These are phyloP conservation scores for Sus cebifrons DNA, from an alignment of 2,797 vertebrate genomes.

Conservation along the genomic window DNA sequence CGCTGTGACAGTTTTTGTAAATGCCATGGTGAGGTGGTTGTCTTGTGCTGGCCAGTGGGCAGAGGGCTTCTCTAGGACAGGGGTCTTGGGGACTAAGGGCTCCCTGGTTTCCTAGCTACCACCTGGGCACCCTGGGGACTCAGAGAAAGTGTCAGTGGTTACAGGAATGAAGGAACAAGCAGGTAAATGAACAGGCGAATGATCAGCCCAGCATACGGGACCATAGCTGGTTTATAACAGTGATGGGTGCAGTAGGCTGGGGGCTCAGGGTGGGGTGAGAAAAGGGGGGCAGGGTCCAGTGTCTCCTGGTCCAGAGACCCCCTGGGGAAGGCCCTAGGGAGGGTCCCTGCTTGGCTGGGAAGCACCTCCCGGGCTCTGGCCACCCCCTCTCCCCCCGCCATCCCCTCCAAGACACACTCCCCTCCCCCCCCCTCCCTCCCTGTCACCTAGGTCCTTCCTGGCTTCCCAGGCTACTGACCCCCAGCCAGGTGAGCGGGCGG, in stretches of 20 bases:
- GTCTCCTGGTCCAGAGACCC: no score
- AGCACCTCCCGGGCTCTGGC: not conserved
- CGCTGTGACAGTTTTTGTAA: not conserved
- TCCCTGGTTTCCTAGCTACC: not conserved
- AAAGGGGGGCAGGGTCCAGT: not conserved
- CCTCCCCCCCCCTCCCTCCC: not conserved
- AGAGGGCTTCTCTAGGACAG: not conserved
- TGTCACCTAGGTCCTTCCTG: not conserved
- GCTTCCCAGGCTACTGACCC: not conserved
- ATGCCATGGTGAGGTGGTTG: not conserved
- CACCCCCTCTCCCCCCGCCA: not conserved
- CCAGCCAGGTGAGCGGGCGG: not conserved
- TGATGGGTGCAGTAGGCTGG: rapidly evolving
- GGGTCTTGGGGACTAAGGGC: not conserved
- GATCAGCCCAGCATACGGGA: not conserved
- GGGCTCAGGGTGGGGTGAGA: not conserved
- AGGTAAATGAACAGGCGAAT: not conserved
- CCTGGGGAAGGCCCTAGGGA: not conserved
- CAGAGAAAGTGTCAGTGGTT: not conserved
- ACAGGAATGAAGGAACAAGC: not conserved
- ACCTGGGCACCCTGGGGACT: not conserved
- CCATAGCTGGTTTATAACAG: not conserved
- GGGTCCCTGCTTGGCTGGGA: not conserved
- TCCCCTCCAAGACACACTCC: not conserved
- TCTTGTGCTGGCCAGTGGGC: not conserved